Conservation (phyloP, 2,888 invertebrate species). For the Calameuta pallipes region DNA sequence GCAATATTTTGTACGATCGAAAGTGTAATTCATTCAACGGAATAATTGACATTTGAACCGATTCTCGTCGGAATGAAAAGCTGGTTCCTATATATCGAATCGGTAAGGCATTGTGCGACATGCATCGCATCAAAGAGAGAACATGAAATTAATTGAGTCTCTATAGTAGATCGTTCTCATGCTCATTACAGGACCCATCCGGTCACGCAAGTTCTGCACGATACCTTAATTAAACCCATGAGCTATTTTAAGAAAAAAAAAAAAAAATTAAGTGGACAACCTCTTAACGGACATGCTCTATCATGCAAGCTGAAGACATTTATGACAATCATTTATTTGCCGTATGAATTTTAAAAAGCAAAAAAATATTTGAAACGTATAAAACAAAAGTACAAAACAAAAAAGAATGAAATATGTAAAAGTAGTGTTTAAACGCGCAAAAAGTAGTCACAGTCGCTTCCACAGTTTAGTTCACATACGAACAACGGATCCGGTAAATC, state of each 20-base stretch:
- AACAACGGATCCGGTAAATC: not conserved
- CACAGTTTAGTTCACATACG: not conserved
- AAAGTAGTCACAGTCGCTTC: constrained; percentile 14
- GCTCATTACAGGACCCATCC: not conserved
- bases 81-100: not conserved
- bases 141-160: not conserved
- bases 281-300: not conserved
- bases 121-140: not conserved
- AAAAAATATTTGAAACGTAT: not conserved
- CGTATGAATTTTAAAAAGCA: not conserved
- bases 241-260: not conserved
- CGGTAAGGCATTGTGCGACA: not conserved
- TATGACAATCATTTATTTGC: not conserved
- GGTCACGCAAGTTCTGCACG: not conserved
- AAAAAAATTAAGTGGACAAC: not conserved
- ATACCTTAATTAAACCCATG: not conserved
- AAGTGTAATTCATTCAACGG: not conserved
- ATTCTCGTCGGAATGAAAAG: not conserved
- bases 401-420: not conserved
- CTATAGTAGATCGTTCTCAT: not conserved
- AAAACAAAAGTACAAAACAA: not conserved
- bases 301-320: not conserved
- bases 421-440: not conserved
- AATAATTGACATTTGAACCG: not conserved
- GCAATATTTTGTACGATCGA: not conserved